phyloP scores from a whole-genome alignment of 2,113 vertebrate species.

The Rostratula benghalensis region DNA sequence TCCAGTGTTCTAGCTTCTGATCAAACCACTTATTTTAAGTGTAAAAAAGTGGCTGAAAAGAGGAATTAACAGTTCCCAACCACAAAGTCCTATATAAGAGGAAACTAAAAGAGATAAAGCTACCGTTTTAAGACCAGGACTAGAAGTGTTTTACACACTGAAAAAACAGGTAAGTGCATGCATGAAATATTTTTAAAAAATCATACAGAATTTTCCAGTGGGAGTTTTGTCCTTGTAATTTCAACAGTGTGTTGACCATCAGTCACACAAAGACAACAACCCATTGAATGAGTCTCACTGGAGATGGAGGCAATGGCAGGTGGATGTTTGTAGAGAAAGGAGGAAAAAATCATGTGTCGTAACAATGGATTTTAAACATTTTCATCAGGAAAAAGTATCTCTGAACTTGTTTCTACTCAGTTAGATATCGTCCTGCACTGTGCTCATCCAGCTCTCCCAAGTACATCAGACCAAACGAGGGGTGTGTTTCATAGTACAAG shows the following conservation, averaged over 20 bases:
- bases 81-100: not conserved
- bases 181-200: not conserved
- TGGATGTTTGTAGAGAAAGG: not conserved
- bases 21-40: conserved; percentile 1
- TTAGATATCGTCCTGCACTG: not conserved
- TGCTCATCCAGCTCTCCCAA: not conserved
- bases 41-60: not conserved
- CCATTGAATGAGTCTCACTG: not conserved
- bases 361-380: not conserved
- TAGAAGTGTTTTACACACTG: not conserved
- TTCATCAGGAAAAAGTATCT: not conserved
- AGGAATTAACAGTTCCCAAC: not conserved
- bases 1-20: not conserved
- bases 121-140: not conserved
- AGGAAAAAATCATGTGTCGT: not conserved
- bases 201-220: not conserved
- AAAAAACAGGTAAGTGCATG: not conserved
- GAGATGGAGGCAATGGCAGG: not conserved
- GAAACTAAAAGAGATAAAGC: not conserved
- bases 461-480: fast-evolving
- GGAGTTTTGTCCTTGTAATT: not conserved
- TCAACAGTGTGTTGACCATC: not conserved
- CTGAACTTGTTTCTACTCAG: not conserved
- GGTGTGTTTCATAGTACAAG: too few species aligned
- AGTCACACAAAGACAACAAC: not conserved